Evolutionary conservation across 2,888 invertebrate genomes (phyloP).

Genomic region (Thymelicus sylvestris): DNA sequence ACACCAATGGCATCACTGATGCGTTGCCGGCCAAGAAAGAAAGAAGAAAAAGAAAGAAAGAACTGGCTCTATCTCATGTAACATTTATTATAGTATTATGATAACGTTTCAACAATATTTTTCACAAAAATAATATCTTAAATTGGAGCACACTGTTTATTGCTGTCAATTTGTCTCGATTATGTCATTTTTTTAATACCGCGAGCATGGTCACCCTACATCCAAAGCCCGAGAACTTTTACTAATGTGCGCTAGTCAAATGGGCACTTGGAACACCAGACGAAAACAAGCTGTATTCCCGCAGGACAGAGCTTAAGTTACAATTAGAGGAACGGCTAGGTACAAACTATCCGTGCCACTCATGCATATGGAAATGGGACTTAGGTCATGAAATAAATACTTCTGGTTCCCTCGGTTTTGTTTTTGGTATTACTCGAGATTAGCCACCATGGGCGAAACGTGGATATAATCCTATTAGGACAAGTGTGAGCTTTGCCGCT

Average conservation of each 20-base stretch:
- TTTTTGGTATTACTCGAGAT: constrained; percentile 30
- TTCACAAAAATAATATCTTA: no score
- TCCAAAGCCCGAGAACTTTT: constrained; percentile 74
- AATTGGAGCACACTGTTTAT: no score
- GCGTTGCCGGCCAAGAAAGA: no score
- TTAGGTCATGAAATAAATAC: constrained; percentile 74
- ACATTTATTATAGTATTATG: no score
- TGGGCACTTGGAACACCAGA: constrained; percentile 73
- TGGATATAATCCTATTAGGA: constrained; percentile 33
- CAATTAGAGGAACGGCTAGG: constrained; percentile 45
- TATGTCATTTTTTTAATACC: neutral
- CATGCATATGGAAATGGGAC: constrained; percentile 82
- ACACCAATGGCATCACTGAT: no score
- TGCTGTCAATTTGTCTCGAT: no score
- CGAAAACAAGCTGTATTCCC: constrained; percentile 64
- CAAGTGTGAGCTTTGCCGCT: constrained; percentile 8
- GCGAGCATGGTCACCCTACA: constrained; percentile 58
- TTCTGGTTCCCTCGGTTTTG: constrained; percentile 39
- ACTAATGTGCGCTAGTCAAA: constrained; percentile 83
- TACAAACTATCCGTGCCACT: constrained; percentile 48
- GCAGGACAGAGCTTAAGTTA: constrained; percentile 59
- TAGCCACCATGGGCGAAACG: constrained; percentile 26
- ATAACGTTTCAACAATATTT: no score
- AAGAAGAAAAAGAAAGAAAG: no score
- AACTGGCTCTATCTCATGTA: no score